A percentile compares a stretch with the other conserved stretches of the same genome.
Evolutionary conservation across 2,888 invertebrate genomes (phyloP).

Genomic region (Melanostoma scalare): DNA sequence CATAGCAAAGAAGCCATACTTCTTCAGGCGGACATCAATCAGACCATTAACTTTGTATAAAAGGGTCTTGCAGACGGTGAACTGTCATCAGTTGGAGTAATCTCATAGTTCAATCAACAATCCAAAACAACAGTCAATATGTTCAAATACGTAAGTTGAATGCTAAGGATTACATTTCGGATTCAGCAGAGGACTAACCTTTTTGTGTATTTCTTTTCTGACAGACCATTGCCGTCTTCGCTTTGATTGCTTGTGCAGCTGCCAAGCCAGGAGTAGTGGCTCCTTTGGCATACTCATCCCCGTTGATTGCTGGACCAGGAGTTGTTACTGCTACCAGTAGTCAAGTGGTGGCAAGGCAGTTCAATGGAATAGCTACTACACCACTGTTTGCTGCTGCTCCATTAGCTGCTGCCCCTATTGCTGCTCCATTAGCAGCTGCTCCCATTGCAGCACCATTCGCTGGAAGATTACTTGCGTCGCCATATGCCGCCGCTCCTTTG

Average conservation of each 20-base stretch:
- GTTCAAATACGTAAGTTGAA: slow-evolving; percentile 69
- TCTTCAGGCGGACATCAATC: background rate
- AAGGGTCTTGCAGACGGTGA: slow-evolving; percentile 29
- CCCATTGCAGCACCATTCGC: slow-evolving; percentile 82
- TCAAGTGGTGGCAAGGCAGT: slow-evolving; percentile 68
- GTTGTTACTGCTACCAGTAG: slow-evolving; percentile 67
- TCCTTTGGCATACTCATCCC: slow-evolving; percentile 74
- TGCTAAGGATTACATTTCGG: background rate
- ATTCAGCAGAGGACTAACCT: slow-evolving; percentile 7
- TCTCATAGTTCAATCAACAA: slow-evolving; percentile 54
- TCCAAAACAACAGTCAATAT: slow-evolving; percentile 47
- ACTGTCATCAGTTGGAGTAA: slow-evolving; percentile 63
- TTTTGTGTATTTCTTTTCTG: slow-evolving; percentile 1
- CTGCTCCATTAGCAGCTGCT: slow-evolving; percentile 80
- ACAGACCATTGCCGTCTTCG: slow-evolving; percentile 53
- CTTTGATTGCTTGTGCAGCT: slow-evolving; percentile 54
- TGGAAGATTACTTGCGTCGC: slow-evolving; percentile 74
- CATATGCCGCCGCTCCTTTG: slow-evolving; percentile 48
- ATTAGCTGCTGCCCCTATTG: too few relatives aligned
- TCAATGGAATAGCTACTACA: slow-evolving; percentile 66
- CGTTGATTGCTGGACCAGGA: slow-evolving; percentile 64
- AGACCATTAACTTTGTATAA: slow-evolving; percentile 61
- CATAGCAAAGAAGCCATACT: slow-evolving; percentile 12
- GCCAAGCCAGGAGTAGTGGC: slow-evolving; percentile 61
- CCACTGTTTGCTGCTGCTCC: slow-evolving; percentile 86